A percentile compares a stretch with the other conserved stretches of the same genome.
These are phyloP conservation scores for Echeneis naucrates DNA, from an alignment of 2,797 vertebrate genomes.

Conservation along the genomic window DNA sequence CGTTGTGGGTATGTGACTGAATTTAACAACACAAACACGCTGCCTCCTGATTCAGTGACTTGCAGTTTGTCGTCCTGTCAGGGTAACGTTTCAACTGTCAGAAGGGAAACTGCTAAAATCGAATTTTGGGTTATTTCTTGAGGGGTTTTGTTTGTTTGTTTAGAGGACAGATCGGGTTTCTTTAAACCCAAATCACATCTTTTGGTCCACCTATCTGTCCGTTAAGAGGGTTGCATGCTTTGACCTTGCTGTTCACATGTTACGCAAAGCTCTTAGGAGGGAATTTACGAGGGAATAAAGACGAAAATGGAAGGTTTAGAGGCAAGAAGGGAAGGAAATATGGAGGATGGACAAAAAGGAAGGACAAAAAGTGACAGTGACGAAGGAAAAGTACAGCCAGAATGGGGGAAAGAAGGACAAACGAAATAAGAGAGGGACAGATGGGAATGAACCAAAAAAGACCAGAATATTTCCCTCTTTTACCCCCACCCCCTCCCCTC, in stretches of 20 bases:
- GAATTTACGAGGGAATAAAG: neutral
- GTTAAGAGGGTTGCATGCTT: neutral
- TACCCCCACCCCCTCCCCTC: neutral
- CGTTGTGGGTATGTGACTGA: conserved; percentile 33
- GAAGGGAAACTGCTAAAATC: conserved; percentile 64
- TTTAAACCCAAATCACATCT: conserved; percentile 29
- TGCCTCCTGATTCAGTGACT: conserved; percentile 66
- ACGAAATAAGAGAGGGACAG: conserved; percentile 43
- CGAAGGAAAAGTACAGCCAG: too few species aligned
- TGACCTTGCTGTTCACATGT: conserved; percentile 18
- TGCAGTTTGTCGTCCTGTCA: conserved; percentile 66
- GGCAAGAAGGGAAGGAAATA: neutral
- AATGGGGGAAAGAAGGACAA: neutral
- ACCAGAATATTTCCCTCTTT: conserved; percentile 7
- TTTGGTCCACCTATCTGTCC: neutral
- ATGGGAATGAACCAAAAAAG: conserved; percentile 12
- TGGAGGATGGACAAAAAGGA: too few species aligned
- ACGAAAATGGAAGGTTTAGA: neutral
- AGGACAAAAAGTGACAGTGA: too few species aligned
- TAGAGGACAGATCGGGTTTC: conserved; percentile 44
- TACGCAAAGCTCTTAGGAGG: neutral
- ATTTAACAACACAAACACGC: conserved; percentile 47
- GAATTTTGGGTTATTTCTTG: conserved; percentile 37
- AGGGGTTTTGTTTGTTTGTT: conserved; percentile 14
- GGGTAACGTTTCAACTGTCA: conserved; percentile 73